Base-by-base conservation (phyloP, 2,113 vertebrate genomes). In the Salvelinus alpinus region DNA sequence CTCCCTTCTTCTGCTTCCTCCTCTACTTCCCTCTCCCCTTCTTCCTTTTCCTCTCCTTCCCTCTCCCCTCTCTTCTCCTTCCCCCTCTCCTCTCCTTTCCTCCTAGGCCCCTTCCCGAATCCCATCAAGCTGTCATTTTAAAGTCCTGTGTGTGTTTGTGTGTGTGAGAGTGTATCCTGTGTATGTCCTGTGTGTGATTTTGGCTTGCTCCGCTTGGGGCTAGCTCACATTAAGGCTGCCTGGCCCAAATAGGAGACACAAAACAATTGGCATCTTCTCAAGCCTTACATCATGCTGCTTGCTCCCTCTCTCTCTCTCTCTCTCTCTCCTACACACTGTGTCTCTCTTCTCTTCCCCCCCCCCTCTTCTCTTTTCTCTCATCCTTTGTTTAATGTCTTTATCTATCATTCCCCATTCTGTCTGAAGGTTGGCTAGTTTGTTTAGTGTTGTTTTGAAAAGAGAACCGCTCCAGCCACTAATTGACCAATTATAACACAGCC, bases 271-370 rank as follows among this genome's bases (percentile, higher is more conserved):
- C 96, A 93, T 81, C 81, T 90, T 90, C 93, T 96, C 94, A 96
- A 96, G 92, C 88, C 95, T 97, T 95, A 96, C 96, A 95, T 96
- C 97, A 97, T 96, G 92, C 93, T 13, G 75, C 64, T 93, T 13
- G 75, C 64, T 60, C 65, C 74, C 65, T 59, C 72, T 77, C 67
- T 72, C 77, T 75, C 69, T 38, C 18, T 8, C 34, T 38, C 34
- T 2, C 8, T 44, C 38, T 44, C 38, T 44, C 38, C 38, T 9
- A 44, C 38, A 44, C 38, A 11, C 38, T 9, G 0, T 9, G 2
- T 44, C 38, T 11, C 38, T 44, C 38, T 44, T 11, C 6, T 1
- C 6, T 34, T 5, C 2, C 9, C 38, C 2, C 9, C 38, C 38
- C 38, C 38, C 38, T 44, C 38, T 44, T 44, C 38, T 11, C 38